These are phyloP conservation scores for Nomada ruficornis DNA, from an alignment of 2,888 invertebrate genomes.

Conservation along the genomic window DNA sequence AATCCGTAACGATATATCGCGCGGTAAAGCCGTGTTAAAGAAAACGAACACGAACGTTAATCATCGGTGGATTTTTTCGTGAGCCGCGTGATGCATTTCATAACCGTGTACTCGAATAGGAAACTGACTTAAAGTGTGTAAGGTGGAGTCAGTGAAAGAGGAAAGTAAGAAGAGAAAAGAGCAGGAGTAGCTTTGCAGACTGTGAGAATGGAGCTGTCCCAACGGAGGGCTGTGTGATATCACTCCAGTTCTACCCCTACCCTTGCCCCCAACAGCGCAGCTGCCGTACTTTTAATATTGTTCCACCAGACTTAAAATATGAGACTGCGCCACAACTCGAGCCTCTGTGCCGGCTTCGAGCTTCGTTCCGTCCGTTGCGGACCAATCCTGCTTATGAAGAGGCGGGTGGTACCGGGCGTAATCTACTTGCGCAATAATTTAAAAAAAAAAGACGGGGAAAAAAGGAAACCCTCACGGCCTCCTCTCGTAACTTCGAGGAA, in stretches of 20 bases:
- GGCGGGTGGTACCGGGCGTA: constrained; percentile 48
- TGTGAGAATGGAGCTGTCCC: constrained; percentile 74
- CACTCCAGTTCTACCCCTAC: constrained; percentile 61
- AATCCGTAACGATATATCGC: constrained; percentile 29
- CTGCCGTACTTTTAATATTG: constrained; percentile 80
- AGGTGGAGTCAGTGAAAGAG: constrained; percentile 36
- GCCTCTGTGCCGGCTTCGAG: constrained; percentile 65
- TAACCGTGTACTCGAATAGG: constrained; percentile 52
- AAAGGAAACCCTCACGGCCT: neutral
- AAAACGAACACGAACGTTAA: constrained; percentile 40
- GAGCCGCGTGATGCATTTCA: constrained; percentile 60
- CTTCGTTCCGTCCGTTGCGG: constrained; percentile 57
- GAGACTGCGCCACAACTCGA: constrained; percentile 75
- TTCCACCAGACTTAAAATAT: constrained; percentile 78
- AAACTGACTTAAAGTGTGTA: constrained; percentile 57
- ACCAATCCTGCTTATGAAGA: constrained; percentile 68
- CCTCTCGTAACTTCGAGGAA: constrained; percentile 56
- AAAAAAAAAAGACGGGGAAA: constrained; percentile 35
- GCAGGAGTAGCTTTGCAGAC: constrained; percentile 62
- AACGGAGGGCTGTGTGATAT: constrained; percentile 69
- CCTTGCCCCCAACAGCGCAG: constrained; percentile 67
- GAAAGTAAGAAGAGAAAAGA: constrained; percentile 47
- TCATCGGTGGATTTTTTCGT: constrained; percentile 56
- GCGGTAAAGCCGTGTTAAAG: constrained; percentile 40
- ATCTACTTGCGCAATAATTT: constrained; percentile 71